Evolutionary conservation across 2,113 vertebrate species (phyloP), one percentile per base, ranked within the genome.

Genomic region (Antennarius striatus): DNA sequence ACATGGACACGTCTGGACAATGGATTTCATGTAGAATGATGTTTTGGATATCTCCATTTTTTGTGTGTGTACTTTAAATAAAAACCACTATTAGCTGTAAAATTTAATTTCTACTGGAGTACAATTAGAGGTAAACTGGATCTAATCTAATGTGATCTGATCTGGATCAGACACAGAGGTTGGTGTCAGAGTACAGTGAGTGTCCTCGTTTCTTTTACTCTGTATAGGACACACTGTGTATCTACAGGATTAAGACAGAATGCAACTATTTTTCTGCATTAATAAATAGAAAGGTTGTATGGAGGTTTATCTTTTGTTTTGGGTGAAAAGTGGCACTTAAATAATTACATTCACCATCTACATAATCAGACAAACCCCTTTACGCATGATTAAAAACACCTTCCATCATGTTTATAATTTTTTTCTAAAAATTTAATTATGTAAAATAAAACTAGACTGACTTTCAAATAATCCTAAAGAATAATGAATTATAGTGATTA

Each of bases 391-490:
- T 68, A 80, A 15, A 76, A 80, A 77, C 56, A 51, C 45, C 47
- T 70, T 56, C 16, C 63, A 63, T 57, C 0, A 73, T 75, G 40
- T 75, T 75, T 73, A 51, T 60, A 49, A 36, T 32, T 17, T 58
- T 56, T 49, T 16, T 16, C 1, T 29, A 4, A 39, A 62, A 74
- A 62, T 45, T 49, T 63, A 54, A 85, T 81, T 67, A 76, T 91
- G 86, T 89, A 86, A 88, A 91, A 89, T 87, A 85, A 83, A 65
- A 58, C 70, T 81, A 83, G 68, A 58, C 70, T 81, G 77, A 82
- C 61, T 67, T 81, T 75, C 40, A 77, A 69, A 82, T 82, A 63
- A 88, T 79, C 79, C 68, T 50, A 64, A 54, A 82, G 30, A 79
- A 56, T 56, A 29, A 83, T 68, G 29, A 79, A 82, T 80, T 63